A percentile compares a stretch with the other conserved stretches of the same genome.
phyloP scores from a whole-genome alignment of 2,888 invertebrate species.

The Tenthredo distinguenda region DNA sequence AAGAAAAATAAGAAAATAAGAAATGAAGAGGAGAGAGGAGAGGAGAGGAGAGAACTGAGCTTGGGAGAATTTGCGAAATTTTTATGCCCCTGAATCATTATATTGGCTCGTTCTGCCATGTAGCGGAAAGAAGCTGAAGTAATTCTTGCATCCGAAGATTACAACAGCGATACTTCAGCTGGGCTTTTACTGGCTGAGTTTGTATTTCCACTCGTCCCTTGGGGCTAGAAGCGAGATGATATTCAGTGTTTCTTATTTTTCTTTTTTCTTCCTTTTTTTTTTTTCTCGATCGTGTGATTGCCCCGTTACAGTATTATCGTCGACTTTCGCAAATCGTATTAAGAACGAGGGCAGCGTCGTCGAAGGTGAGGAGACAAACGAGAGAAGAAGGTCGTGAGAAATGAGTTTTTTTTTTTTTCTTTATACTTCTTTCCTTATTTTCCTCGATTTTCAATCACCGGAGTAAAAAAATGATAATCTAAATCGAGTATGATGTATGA shows the following conservation, averaged over 20 bases:
- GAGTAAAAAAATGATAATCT: not conserved
- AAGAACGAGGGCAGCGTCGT: constrained; percentile 42
- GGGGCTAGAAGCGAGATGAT: constrained; percentile 2
- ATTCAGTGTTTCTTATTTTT: not conserved
- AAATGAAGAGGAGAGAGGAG: not conserved
- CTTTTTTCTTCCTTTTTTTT: not conserved
- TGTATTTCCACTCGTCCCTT: not conserved
- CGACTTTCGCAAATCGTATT: constrained; percentile 42
- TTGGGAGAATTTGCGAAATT: not conserved
- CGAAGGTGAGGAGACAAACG: constrained; percentile 27
- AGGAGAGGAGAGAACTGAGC: not conserved
- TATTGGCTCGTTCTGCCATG: not conserved
- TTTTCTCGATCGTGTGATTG: constrained; percentile 11
- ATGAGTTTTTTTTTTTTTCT: not conserved
- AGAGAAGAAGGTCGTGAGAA: constrained; percentile 38
- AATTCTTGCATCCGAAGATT: not conserved
- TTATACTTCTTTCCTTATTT: not conserved
- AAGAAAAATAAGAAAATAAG: not conserved
- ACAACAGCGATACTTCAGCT: not conserved
- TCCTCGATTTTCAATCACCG: not conserved
- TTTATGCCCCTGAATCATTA: not conserved
- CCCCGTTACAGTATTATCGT: not conserved
- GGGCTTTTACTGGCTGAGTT: not conserved
- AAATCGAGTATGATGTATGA: not conserved
- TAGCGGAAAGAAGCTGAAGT: not conserved